Conservation (phyloP, 2,797 vertebrate genomes). For the Schizopygopsis malacanthus region DNA sequence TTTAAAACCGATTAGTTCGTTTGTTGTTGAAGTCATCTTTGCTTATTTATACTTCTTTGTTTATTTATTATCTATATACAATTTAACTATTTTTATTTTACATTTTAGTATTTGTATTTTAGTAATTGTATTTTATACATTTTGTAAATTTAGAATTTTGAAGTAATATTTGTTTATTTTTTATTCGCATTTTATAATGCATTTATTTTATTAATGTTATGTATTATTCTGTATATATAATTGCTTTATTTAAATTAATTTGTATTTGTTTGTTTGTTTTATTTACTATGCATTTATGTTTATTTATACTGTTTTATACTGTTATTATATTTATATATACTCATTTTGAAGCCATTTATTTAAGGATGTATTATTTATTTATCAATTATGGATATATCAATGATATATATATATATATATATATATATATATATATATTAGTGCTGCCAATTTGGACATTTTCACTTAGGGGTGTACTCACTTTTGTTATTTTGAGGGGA, state of each 20-base stretch:
- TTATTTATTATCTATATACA: not conserved
- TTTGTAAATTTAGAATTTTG: too few relatives aligned
- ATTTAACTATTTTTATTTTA: not conserved
- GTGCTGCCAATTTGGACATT: too few relatives aligned
- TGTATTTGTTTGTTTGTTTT: not conserved
- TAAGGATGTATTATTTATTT: not conserved
- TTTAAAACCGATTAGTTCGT: not conserved
- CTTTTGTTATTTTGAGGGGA: too few relatives aligned
- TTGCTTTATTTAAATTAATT: not conserved
- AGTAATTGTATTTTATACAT: too few relatives aligned
- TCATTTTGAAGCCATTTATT: not conserved
- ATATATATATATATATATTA: not conserved
- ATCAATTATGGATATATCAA: too few relatives aligned
- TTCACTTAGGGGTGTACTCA: too few relatives aligned
- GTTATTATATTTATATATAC: too few relatives aligned
- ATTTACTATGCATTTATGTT: not conserved
- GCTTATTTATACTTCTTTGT: not conserved
- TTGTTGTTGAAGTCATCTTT: not conserved
- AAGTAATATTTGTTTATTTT: not conserved
- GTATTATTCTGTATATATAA: not conserved
- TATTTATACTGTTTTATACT: not conserved
- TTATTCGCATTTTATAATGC: not conserved
- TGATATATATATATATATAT: not conserved
- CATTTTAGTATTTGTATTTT: too few relatives aligned
- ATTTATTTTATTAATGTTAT: not conserved